Base-by-base conservation (phyloP, 2,888 invertebrate genomes). In the Galerucella calmariensis region DNA sequence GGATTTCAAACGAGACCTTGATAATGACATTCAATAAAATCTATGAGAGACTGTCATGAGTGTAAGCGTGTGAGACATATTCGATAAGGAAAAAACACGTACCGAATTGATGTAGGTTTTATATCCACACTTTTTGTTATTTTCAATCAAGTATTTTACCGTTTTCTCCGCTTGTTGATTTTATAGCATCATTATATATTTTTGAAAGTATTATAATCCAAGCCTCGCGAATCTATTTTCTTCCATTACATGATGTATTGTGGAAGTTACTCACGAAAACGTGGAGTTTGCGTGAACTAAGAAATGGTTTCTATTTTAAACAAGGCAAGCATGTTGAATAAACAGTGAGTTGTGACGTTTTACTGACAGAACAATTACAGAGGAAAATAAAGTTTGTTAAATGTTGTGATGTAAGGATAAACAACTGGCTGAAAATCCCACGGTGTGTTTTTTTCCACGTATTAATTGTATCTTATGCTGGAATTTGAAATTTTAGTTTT, bases 361-460 rank as follows among this genome's bases (percentile, higher is more conserved):
- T 62, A 70, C 53, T 70, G 70, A 70, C 70, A 70, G 27, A 48
- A 70, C 70, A 53, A 63, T 63, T 70, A 70, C 46, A 61, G n/a
- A 53, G 10, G 48, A 16, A 63, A 63, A 35, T 63, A 14, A 63
- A 63, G 53, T 63, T 70, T 70, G 63, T 51, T 63, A 20, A 69
- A 69, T 63, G 44, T 63, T 62, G 61, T 24, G 27, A 24, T n/a
- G 12, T 5, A 27, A n/a, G 4, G 9, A 61, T 27, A 9, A 4
- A 9, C 27, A 14, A 41, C 61, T 8, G 14, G 35, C 9, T 61
- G 6, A n/a, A 35, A 62, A 62, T 41, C 12, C 6, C 35, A 9
- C n/a, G 35, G 11, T 41, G 35, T 41, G 9, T 35, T 41, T 14
- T n/a, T 27, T n/a, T 41, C n/a, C 16, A 6, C 41, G n/a, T 9